These are phyloP conservation scores for Bucco capensis DNA, from an alignment of 2,113 vertebrate genomes.

Conservation along the genomic window DNA sequence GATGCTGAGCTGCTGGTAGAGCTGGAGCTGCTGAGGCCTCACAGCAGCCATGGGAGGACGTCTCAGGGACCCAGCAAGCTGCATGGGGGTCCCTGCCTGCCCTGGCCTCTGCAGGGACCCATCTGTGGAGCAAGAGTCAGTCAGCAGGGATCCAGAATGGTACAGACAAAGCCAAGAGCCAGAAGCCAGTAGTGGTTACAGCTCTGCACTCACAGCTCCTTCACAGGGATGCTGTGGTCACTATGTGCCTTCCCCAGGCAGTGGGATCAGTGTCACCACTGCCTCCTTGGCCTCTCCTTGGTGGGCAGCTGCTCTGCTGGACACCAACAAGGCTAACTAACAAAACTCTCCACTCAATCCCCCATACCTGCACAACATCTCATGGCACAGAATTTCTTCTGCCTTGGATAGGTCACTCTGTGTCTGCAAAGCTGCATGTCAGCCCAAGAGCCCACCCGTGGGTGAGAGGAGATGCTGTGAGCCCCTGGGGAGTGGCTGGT, in stretches of 20 bases:
- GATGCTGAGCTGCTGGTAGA: constrained; percentile 65
- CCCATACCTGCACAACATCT: background rate
- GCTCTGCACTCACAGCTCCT: background rate
- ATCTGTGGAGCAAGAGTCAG: constrained; percentile 45
- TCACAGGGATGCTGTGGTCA: rapidly evolving
- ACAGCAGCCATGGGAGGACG: constrained; percentile 30
- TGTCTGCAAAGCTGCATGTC: background rate
- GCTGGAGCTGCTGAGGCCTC: constrained; percentile 67
- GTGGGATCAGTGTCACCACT: rapidly evolving
- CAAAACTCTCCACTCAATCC: too few relatives aligned
- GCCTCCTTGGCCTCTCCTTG: rapidly evolving
- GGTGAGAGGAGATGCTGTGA: background rate
- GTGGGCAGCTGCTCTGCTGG: background rate
- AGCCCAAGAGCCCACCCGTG: background rate
- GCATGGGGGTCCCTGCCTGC: constrained; percentile 65
- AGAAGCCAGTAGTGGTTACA: rapidly evolving
- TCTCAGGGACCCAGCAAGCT: constrained; percentile 59
- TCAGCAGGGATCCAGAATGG: rapidly evolving
- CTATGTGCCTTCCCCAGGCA: too few relatives aligned
- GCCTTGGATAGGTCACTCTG: background rate
- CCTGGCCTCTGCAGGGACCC: constrained; percentile 71
- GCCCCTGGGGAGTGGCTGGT: rapidly evolving
- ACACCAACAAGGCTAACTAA: background rate
- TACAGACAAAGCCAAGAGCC: background rate
- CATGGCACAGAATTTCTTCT: background rate